Evolutionary conservation across 30 jellyfish, hydroid and myxozoan species (phyloP).

Genomic region (Aurelia aurita complex sp. Pacific): DNA sequence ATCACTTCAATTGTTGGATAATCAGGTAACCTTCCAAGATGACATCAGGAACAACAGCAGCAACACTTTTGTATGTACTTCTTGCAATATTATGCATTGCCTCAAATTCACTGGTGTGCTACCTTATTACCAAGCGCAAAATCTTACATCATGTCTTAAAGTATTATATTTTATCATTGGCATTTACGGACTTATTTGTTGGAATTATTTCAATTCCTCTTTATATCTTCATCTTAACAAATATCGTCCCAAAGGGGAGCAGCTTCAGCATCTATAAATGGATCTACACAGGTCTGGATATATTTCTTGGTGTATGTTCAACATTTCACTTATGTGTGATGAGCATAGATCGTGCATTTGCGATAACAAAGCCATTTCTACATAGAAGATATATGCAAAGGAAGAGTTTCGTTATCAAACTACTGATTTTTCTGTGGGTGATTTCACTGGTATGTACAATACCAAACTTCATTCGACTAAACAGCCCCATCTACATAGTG

Average conservation of each 20-base stretch:
- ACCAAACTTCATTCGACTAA: neutral
- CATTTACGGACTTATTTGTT: neutral
- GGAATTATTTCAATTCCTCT: neutral
- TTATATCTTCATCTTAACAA: neutral
- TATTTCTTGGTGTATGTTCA: neutral
- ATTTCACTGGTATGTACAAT: neutral
- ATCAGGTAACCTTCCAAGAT: no score
- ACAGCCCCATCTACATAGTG: neutral
- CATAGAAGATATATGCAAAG: neutral
- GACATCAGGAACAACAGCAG: no score
- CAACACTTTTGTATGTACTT: neutral
- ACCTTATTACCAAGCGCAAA: neutral
- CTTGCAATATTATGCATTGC: neutral
- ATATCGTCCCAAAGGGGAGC: neutral
- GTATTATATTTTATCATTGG: neutral
- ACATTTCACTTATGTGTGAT: neutral
- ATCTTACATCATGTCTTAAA: neutral
- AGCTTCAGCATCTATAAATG: neutral
- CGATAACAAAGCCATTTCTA: neutral
- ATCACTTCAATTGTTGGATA: no score
- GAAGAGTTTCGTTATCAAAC: neutral
- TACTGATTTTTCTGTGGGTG: neutral
- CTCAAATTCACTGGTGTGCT: neutral
- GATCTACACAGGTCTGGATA: neutral
- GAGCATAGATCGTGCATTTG: slow-evolving; percentile 1